Evolutionary conservation across 2,797 vertebrate genomes (phyloP).

Genomic region (Ctenosaura bakeri): DNA sequence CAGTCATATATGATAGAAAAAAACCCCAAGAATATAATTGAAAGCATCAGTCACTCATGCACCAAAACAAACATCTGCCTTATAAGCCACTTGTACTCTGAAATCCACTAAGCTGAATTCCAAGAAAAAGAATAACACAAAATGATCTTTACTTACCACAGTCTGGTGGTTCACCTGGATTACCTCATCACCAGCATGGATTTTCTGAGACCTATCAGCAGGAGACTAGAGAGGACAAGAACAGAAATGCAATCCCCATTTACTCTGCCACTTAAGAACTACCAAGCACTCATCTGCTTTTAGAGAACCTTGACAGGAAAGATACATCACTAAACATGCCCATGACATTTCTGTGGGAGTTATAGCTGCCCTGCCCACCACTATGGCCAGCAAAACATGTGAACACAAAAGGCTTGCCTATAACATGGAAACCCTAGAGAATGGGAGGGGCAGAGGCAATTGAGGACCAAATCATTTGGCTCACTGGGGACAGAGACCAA

Average conservation of each 20-base stretch:
- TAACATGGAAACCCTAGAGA: background rate
- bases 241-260: constrained; percentile 41
- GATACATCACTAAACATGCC: background rate
- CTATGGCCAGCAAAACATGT: background rate
- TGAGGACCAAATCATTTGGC: no score
- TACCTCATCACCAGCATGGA: constrained; percentile 96
- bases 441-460: background rate
- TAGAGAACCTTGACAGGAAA: background rate
- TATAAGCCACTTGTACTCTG: background rate
- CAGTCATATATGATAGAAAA: no score
- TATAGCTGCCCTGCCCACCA: background rate
- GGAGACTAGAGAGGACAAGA: constrained; percentile 85
- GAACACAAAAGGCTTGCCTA: background rate
- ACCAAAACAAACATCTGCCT: background rate
- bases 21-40: background rate
- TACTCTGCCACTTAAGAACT: background rate
- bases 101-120: background rate
- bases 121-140: background rate
- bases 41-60: background rate
- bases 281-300: background rate
- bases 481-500: background rate
- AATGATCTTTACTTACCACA: constrained; percentile 86
- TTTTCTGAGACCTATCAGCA: constrained; percentile 92
- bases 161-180: constrained; percentile 95
- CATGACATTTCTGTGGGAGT: background rate